Percentiles rank a stretch among this genome's conserved stretches.
phyloP scores from a whole-genome alignment of 2,888 invertebrate species.

The Microctonus hyperodae region DNA sequence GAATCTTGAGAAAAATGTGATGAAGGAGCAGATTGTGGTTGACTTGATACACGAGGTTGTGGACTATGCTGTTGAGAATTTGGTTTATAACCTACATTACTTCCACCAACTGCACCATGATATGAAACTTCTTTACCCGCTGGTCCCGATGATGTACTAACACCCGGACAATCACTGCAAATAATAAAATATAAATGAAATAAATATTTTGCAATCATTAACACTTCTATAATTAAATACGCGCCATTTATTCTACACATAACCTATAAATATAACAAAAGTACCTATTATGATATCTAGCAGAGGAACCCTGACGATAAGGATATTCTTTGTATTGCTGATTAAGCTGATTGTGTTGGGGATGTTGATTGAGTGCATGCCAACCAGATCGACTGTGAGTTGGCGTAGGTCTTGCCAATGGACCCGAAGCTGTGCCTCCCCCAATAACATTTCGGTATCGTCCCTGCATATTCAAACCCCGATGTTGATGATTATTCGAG shows the following conservation, averaged over 20 bases:
- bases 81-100: slow-evolving; percentile 56
- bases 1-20: slow-evolving; percentile 56
- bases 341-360: slow-evolving; percentile 45
- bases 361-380: slow-evolving; percentile 48
- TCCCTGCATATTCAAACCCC: slow-evolving; percentile 53
- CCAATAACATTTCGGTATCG: slow-evolving; percentile 51
- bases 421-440: slow-evolving; percentile 42
- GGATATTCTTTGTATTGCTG: slow-evolving; percentile 57
- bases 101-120: slow-evolving; percentile 56
- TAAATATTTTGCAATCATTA: too few relatives aligned
- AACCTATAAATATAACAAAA: neutral
- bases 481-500: slow-evolving; percentile 53
- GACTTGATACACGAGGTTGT: slow-evolving; percentile 51
- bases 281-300: slow-evolving; percentile 55
- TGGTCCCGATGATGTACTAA: slow-evolving; percentile 57
- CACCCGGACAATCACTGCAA: slow-evolving; percentile 57
- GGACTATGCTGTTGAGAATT: slow-evolving; percentile 57
- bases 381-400: slow-evolving; percentile 49
- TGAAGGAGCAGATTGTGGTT: slow-evolving; percentile 27
- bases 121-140: slow-evolving; percentile 58
- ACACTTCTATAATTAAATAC: too few relatives aligned
- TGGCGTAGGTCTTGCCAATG: slow-evolving; percentile 46
- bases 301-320: slow-evolving; percentile 52
- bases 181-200: neutral
- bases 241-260: neutral